Conservation (phyloP, 2,888 invertebrate species). For the Nesidiocoris tenuis region DNA sequence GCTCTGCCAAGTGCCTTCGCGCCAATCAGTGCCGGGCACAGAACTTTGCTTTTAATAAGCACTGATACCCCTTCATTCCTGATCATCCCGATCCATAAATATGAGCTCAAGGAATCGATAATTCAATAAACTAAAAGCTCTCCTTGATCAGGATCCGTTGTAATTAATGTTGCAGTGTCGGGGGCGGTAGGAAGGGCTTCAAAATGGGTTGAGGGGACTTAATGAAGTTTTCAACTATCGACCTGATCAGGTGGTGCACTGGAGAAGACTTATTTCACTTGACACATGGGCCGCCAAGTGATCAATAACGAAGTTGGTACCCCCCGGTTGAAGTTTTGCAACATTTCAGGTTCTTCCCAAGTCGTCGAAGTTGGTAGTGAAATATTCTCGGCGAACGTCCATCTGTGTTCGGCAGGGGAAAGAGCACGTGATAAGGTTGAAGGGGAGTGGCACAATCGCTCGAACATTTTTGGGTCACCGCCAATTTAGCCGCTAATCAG, state of each 20-base stretch:
- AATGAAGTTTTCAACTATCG: constrained; percentile 40
- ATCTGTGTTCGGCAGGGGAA: too few relatives aligned
- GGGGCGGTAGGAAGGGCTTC: not conserved
- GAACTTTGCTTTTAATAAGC: too few relatives aligned
- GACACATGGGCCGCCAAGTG: constrained; percentile 16
- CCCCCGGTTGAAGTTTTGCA: not conserved
- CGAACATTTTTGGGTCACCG: too few relatives aligned
- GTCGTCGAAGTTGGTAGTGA: not conserved
- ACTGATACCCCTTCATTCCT: too few relatives aligned
- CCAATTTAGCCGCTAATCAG: too few relatives aligned
- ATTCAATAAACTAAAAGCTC: constrained; percentile 34
- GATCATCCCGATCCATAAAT: too few relatives aligned
- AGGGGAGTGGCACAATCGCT: too few relatives aligned
- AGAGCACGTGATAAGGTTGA: too few relatives aligned
- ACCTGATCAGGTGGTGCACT: constrained; percentile 31
- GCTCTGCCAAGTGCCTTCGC: too few relatives aligned
- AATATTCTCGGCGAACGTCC: not conserved
- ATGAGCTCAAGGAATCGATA: not conserved
- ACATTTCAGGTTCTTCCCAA: not conserved
- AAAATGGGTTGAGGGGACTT: constrained; percentile 13
- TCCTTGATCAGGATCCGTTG: constrained; percentile 20
- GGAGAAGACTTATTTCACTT: constrained; percentile 30
- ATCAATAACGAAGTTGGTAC: constrained; percentile 4
- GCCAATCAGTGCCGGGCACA: too few relatives aligned
- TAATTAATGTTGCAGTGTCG: constrained; percentile 30